Evolutionary conservation across 2,113 vertebrate species (phyloP).

Genomic region (Toxotes jaculatrix): DNA sequence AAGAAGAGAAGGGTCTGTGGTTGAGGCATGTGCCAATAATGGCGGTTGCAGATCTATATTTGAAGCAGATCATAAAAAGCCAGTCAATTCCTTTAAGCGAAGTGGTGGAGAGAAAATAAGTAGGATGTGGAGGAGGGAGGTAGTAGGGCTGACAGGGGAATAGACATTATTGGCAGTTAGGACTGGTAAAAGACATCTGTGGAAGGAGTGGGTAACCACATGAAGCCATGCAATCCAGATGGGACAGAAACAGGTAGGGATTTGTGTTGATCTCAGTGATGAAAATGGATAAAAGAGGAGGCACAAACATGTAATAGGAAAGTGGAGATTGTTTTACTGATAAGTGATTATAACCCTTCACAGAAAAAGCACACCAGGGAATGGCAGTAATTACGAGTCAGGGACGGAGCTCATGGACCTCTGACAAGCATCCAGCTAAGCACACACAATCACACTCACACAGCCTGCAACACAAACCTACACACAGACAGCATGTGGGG

Average conservation of each 20-base stretch:
- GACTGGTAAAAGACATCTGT: slow-evolving; percentile 53
- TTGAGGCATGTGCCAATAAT: slow-evolving; percentile 53
- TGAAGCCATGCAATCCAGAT: slow-evolving; percentile 53
- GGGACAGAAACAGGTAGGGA: slow-evolving; percentile 37
- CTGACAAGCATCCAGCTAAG: slow-evolving; percentile 34
- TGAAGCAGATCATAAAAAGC: slow-evolving; percentile 71
- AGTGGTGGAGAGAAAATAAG: slow-evolving; percentile 55
- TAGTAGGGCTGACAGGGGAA: slow-evolving; percentile 24
- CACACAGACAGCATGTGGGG: not conserved
- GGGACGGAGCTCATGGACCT: slow-evolving; percentile 16
- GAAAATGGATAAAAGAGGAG: slow-evolving; percentile 18
- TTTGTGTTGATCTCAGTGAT: slow-evolving; percentile 29
- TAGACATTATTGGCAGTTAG: slow-evolving; percentile 49
- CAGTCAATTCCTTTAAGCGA: slow-evolving; percentile 66
- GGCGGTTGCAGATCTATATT: slow-evolving; percentile 69
- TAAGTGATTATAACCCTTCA: no score
- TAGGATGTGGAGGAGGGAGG: slow-evolving; percentile 31
- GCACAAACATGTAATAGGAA: not conserved
- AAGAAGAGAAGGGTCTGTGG: slow-evolving; percentile 61
- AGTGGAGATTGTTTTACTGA: not conserved
- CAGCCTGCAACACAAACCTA: not conserved
- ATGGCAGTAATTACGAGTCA: no score
- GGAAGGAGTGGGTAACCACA: slow-evolving; percentile 47
- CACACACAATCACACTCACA: not conserved
- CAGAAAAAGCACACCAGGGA: no score